These are phyloP conservation scores for Drosophila anceps DNA, from an alignment of 2,888 invertebrate species.

Conservation along the genomic window DNA sequence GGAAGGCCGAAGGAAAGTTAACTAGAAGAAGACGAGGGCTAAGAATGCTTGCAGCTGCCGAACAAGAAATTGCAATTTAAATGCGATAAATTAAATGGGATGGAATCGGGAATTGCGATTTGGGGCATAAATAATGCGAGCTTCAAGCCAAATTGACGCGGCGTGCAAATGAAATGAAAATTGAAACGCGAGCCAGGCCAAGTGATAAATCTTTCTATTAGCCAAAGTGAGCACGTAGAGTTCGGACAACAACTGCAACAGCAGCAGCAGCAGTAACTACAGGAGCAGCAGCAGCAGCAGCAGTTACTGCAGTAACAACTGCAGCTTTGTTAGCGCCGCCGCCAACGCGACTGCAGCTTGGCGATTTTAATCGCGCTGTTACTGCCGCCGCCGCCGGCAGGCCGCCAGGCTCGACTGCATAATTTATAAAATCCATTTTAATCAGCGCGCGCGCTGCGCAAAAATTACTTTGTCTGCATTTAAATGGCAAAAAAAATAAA, in stretches of 20 bases:
- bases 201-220: conserved; percentile 83
- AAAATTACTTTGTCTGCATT: conserved; percentile 83
- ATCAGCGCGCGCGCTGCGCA: conserved; percentile 77
- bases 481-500: conserved; percentile 65
- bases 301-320: conserved; percentile 14
- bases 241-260: conserved; percentile 21
- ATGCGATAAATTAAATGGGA: conserved; percentile 73
- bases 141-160: conserved; percentile 63
- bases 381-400: conserved; percentile 11
- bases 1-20: conserved; percentile 5
- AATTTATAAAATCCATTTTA: conserved; percentile 83
- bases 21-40: conserved; percentile 12
- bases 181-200: conserved; percentile 70
- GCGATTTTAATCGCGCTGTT: conserved; percentile 76
- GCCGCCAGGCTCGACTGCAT: conserved; percentile 62
- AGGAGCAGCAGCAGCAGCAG: conserved; percentile 9
- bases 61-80: conserved; percentile 81
- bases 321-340: conserved; percentile 61
- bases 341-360: conserved; percentile 62
- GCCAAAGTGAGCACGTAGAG: conserved; percentile 66
- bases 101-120: conserved; percentile 30
- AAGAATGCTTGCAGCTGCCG: conserved; percentile 21
- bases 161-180: conserved; percentile 77
- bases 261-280: conserved; percentile 3
- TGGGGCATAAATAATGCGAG: conserved; percentile 67